phyloP scores from a whole-genome alignment of 2,797 vertebrate species.

The Miichthys miiuy region DNA sequence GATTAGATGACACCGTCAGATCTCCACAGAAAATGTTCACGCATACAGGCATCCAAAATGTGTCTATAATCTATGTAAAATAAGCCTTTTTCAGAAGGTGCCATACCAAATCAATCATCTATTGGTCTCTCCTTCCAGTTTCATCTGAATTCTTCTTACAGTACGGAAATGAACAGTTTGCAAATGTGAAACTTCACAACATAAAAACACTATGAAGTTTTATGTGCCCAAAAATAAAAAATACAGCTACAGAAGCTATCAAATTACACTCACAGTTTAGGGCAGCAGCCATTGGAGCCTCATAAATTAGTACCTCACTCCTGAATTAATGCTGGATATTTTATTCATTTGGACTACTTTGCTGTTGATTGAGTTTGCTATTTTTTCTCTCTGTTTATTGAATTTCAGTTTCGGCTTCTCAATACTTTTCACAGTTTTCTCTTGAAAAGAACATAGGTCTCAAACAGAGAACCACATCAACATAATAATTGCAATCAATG shows the following conservation, averaged over 20 bases:
- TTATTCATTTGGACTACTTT: slow-evolving; percentile 55
- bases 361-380: slow-evolving; percentile 30
- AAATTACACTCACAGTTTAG: slow-evolving; percentile 34
- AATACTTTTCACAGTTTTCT: background rate
- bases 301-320: slow-evolving; percentile 39
- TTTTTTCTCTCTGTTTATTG: slow-evolving; percentile 25
- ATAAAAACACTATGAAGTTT: slow-evolving; percentile 21
- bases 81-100: slow-evolving; percentile 5
- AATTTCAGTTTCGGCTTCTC: slow-evolving; percentile 22
- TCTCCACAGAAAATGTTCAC: background rate
- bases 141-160: slow-evolving; percentile 15
- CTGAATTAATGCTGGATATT: slow-evolving; percentile 43
- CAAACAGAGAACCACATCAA: slow-evolving; percentile 32
- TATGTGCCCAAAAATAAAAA: slow-evolving; percentile 45
- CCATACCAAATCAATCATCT: slow-evolving; percentile 11
- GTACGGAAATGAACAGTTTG: slow-evolving; percentile 31
- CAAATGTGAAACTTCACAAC: slow-evolving; percentile 32
- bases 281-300: slow-evolving; percentile 28
- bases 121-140: slow-evolving; percentile 20
- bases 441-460: slow-evolving; percentile 21
- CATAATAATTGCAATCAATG: slow-evolving; percentile 56
- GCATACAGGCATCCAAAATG: background rate
- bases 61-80: slow-evolving; percentile 7
- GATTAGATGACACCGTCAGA: slow-evolving; percentile 2
- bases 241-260: slow-evolving; percentile 14